Evolutionary conservation across 2,888 invertebrate species (phyloP), one percentile per base, ranked within the genome.

Genomic region (Cepaea hortensis): DNA sequence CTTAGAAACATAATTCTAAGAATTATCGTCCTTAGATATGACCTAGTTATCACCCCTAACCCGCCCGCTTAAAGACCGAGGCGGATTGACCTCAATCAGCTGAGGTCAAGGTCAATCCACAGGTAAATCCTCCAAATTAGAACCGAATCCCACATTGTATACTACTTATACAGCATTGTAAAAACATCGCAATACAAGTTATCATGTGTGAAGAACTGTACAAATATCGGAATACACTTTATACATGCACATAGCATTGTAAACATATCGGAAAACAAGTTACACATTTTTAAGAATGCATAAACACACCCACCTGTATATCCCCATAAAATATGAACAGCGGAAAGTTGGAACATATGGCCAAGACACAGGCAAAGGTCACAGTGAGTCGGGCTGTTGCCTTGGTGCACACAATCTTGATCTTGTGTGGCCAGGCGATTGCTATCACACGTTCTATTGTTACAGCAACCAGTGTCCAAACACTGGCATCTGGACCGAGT

Each of bases 391-490:
- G 9, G 11, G 81, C 86, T n/a, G 65, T 82, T 11, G 35, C 18
- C 68, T 76, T 86, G 48, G 81, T 61, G 55, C 86, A 86, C 23
- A 86, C 35, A 6, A 70, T 15, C 68, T 81, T 81, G 50, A 83
- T 83, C 6, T 55, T 62, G 81, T 85, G 87, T 23, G 88, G 88
- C 83, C 79, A 85, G 7, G 82, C n/a, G 7, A 85, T 80, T 6
- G 86, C 79, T 13, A 84, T 11, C 23, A 86, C 81, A 0, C 87
- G 84, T 61, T 87, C 86, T 4, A 77, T 61, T 50, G 88, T 88
- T 82, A 88, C 86, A 48, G 85, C 86, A 50, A 88, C 87, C 61
- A 88, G 55, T 13, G 86, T 79, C 87, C 87, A 87, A 7, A 87
- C 81, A 23, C 87, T 87, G 55, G 81, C 68, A 23, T 85, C 81